Conservation (phyloP, 2,888 invertebrate species). For the Julus scanicus region DNA sequence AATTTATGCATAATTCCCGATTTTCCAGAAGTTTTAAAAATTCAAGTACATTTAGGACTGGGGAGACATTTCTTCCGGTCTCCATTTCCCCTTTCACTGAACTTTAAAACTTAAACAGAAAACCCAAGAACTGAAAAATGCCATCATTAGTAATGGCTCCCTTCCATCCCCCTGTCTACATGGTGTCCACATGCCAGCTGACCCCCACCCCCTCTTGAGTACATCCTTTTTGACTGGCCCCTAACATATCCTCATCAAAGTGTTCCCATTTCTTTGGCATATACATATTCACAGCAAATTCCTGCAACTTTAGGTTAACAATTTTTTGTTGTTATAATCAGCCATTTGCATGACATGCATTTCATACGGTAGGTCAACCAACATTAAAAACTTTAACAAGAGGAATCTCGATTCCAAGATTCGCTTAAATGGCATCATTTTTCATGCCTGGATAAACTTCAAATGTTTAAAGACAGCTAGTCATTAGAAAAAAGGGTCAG, state of each 20-base stretch:
- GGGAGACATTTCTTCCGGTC: too few relatives aligned
- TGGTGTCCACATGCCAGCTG: too few relatives aligned
- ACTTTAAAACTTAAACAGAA: too few relatives aligned
- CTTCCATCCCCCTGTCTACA: too few relatives aligned
- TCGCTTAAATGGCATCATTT: slow-evolving; percentile 25
- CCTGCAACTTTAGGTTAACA: slow-evolving; percentile 30
- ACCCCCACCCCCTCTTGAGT: too few relatives aligned
- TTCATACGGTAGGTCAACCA: slow-evolving; percentile 32
- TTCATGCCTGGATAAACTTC: not conserved
- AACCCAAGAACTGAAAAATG: too few relatives aligned
- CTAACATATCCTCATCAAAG: not conserved
- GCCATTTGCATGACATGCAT: slow-evolving; percentile 43
- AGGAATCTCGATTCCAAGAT: not conserved
- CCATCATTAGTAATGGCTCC: too few relatives aligned
- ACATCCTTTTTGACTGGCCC: too few relatives aligned
- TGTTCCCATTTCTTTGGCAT: not conserved
- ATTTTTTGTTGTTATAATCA: slow-evolving; percentile 1
- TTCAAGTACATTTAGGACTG: too few relatives aligned
- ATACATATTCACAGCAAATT: slow-evolving; percentile 28
- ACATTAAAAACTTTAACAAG: not conserved
- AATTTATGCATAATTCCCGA: too few relatives aligned
- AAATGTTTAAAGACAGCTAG: not conserved
- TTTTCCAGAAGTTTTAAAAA: too few relatives aligned
- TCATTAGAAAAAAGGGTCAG: slow-evolving; percentile 12
- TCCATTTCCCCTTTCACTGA: too few relatives aligned